phyloP scores from a whole-genome alignment of 2,113 vertebrate genomes.

The Notothenia coriiceps region DNA sequence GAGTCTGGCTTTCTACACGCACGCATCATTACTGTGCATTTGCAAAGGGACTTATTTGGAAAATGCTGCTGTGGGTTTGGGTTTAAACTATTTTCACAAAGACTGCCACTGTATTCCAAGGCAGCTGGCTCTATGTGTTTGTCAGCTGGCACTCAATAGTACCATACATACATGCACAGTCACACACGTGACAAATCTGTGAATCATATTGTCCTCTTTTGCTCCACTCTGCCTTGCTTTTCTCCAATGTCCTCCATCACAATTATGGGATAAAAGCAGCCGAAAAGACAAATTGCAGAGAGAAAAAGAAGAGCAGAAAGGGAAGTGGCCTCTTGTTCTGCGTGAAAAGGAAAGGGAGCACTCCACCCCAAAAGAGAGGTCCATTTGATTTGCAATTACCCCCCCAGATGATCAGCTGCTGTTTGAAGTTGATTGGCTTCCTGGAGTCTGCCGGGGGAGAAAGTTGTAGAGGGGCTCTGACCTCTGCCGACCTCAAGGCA shows the following conservation, averaged over 20 bases:
- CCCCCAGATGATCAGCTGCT: conserved; percentile 44
- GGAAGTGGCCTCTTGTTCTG: conserved; percentile 45
- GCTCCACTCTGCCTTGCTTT: conserved; percentile 1
- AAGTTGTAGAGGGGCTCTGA: conserved; percentile 56
- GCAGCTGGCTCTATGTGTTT: conserved; percentile 61
- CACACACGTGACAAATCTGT: conserved; percentile 30
- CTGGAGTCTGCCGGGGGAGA: conserved; percentile 49
- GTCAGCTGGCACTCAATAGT: conserved; percentile 54
- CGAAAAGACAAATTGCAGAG: conserved; percentile 27
- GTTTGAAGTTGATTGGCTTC: conserved; percentile 80
- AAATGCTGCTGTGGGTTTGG: conserved; percentile 8
- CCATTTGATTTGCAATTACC: conserved; percentile 75
- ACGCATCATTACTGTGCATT: neutral
- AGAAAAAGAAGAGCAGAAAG: conserved; percentile 6
- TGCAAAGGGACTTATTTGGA: neutral
- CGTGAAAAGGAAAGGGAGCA: conserved; percentile 26
- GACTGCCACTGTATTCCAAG: conserved; percentile 32
- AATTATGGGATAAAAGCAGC: conserved; percentile 46
- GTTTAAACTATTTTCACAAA: conserved; percentile 20
- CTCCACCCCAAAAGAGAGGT: conserved; percentile 30
- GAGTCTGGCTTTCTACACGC: neutral
- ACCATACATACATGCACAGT: conserved; percentile 15
- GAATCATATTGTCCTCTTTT: conserved; percentile 27
- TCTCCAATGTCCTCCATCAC: conserved; percentile 31
- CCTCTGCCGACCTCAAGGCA: conserved; percentile 58